Evolutionary conservation across 1,140 invertebrate species (phyloP).

Genomic region (Papilio aristodemus): DNA sequence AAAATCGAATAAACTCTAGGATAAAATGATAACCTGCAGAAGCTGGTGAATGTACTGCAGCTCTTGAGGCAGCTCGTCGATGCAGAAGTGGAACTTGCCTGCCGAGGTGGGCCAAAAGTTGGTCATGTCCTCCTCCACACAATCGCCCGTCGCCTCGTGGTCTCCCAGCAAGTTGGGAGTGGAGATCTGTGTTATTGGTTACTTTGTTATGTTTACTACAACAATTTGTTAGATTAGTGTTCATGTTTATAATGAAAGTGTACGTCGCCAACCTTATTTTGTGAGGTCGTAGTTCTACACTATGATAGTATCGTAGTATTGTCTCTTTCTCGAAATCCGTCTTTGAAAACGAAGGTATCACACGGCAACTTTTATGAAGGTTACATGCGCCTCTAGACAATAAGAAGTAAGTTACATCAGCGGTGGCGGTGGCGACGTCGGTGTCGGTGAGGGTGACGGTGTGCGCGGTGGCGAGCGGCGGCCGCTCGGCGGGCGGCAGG

Average conservation of each 20-base stretch:
- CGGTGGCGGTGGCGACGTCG: conserved; percentile 87
- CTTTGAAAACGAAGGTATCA: too few relatives aligned
- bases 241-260: too few relatives aligned
- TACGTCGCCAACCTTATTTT: too few relatives aligned
- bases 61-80: conserved; percentile 95
- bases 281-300: too few relatives aligned
- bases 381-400: neutral
- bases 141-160: conserved; percentile 84
- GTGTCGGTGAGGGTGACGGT: conserved; percentile 93
- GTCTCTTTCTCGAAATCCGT: too few relatives aligned
- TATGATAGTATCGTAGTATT: too few relatives aligned
- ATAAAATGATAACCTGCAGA: conserved; percentile 85
- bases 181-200: conserved; percentile 79
- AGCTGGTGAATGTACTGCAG: conserved; percentile 95
- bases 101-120: conserved; percentile 95
- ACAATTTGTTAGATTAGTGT: too few relatives aligned
- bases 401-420: conserved; percentile 57
- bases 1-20: too few relatives aligned
- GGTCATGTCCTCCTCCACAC: conserved; percentile 86
- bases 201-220: too few relatives aligned
- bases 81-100: conserved; percentile 94
- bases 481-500: conserved; percentile 88
- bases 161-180: conserved; percentile 86
- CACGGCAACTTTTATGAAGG: too few relatives aligned
- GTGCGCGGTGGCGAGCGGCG: conserved; percentile 89